phyloP scores from a whole-genome alignment of 2,113 vertebrate species.

The Laterallus jamaicensis region DNA sequence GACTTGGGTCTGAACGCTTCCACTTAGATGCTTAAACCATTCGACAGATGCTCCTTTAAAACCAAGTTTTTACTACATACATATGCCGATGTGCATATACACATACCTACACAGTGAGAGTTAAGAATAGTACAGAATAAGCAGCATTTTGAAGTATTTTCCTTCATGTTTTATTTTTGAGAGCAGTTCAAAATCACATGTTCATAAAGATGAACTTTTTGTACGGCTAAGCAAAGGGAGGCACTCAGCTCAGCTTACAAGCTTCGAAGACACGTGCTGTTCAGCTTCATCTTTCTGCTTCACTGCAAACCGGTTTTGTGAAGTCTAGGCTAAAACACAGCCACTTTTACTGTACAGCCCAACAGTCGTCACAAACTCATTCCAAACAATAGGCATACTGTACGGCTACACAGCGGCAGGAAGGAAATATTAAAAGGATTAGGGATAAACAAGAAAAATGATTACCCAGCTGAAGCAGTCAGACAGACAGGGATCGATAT shows the following conservation, averaged over 20 bases:
- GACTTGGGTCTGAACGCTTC: not conserved
- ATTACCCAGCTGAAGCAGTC: slow-evolving; percentile 68
- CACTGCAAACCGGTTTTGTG: not conserved
- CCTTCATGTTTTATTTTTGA: not conserved
- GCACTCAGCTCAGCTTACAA: not conserved
- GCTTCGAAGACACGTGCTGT: not conserved
- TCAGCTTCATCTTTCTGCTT: not conserved
- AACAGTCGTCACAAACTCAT: not conserved
- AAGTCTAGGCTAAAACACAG: slow-evolving; percentile 21
- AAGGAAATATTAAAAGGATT: slow-evolving; percentile 75
- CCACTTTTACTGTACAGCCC: not conserved
- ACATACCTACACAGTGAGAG: not conserved
- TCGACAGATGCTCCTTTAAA: not conserved
- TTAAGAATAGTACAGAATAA: not conserved
- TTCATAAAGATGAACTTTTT: not conserved
- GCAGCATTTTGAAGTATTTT: not conserved
- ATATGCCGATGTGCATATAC: not conserved
- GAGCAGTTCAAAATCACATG: not conserved
- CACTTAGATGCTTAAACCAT: not conserved
- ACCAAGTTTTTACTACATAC: not conserved
- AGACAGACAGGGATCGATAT: slow-evolving; percentile 69
- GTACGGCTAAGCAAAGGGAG: not conserved
- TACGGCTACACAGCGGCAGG: slow-evolving; percentile 49
- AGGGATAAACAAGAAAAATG: slow-evolving; percentile 74
- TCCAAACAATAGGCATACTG: slow-evolving; percentile 57